Base-by-base conservation (phyloP, 1,140 invertebrate genomes). In the Chrysomallon squamiferum region DNA sequence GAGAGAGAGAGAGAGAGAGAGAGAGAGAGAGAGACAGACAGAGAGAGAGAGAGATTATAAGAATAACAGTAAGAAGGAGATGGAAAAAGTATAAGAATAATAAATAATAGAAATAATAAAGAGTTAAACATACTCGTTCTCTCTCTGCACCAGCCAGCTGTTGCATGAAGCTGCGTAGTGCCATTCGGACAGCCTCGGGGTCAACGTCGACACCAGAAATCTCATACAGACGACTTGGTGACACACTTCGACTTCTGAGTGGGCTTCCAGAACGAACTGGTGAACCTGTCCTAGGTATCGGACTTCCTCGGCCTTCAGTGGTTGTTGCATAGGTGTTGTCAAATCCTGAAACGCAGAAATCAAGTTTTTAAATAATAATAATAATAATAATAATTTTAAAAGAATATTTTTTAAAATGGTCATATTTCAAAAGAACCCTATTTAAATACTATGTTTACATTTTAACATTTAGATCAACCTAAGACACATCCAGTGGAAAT, bases 111-210 rank as follows among this genome's bases (percentile, higher is more conserved):
- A n/a, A n/a, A n/a, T n/a, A n/a, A n/a, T n/a, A n/a, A 22, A 7
- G n/a, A 22, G 20, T 5, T n/a, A 15, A 50, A 77, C 75, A 66
- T 63, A 85, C 93, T 89, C 92, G 90, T 83, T 95, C 93, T 25
- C 93, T 87, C 85, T 95, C 93, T 57, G 94, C 90, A 82, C 92
- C 91, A 0, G 92, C 93, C 33, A 96, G 91, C 87, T 95, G 93
- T 76, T 95, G 92, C 92, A 95, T 95, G 20, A 95, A 88, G 76
- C 91, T 92, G 62, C 93, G 87, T 1, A 95, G 90, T 9, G 93
- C 93, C 84, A 93, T 93, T 72, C 94, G 89, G 32, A 96, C 90
- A 49, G 90, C 83, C 84, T 96, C 94, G 0, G 94, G 94, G 83
- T 96, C 94, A 1, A 95, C 90, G 73, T 95, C 93, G 35, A 77